phyloP scores from a whole-genome alignment of 2,113 vertebrate species.

The Heterocephalus glaber region DNA sequence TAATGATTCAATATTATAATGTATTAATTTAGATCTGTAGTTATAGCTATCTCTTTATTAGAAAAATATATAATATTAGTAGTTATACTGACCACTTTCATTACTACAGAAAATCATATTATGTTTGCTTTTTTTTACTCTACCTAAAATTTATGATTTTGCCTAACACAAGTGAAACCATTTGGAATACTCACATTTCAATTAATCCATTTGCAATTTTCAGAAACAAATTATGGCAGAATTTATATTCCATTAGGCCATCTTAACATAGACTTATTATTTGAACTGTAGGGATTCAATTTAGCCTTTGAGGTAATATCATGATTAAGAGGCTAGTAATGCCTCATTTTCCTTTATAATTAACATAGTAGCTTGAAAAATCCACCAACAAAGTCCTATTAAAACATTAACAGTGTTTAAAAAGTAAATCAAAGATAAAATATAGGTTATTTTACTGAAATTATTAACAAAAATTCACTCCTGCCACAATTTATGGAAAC shows the following conservation, averaged over 20 bases:
- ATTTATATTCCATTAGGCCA: not conserved
- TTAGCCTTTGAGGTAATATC: not conserved
- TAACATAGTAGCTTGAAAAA: conserved; percentile 2
- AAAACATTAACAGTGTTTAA: conserved; percentile 8
- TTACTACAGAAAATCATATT: not conserved
- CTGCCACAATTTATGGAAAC: conserved; percentile 30
- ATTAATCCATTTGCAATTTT: not conserved
- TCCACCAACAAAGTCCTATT: not conserved
- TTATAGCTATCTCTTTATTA: not conserved
- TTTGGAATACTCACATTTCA: not conserved
- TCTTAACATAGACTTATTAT: not conserved
- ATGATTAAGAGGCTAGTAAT: not conserved
- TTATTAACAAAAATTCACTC: conserved; percentile 37
- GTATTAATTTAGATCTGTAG: not conserved
- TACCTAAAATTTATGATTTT: not conserved
- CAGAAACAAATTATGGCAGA: not conserved
- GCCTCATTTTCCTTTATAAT: not conserved
- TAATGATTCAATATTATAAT: not conserved
- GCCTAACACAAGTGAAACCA: not conserved
- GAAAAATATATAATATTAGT: not conserved
- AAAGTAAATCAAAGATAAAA: not conserved
- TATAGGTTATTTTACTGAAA: not conserved
- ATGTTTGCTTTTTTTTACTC: not conserved
- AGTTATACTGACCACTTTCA: not conserved
- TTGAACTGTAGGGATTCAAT: not conserved